Base-by-base conservation (phyloP, 2,888 invertebrate species). In the Silvanus unidentatus region DNA sequence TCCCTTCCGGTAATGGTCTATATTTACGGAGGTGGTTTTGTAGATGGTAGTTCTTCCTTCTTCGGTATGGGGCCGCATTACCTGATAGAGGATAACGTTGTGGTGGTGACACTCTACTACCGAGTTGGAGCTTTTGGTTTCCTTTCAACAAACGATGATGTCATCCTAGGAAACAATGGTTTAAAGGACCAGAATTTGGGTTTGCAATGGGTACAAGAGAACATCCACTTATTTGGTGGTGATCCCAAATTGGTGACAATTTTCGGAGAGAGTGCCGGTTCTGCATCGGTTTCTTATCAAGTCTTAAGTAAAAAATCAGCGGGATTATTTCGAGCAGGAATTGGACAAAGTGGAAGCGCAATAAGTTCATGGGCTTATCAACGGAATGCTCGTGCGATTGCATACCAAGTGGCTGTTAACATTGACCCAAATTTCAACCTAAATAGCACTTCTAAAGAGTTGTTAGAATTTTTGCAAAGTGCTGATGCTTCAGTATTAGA, bases 21-120 rank as follows among this genome's bases (percentile, higher is more conserved):
- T 45, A 63, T 72, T 38, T 70, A 72, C 48, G 70, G 71, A 2
- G 73, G 73, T 6, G 69, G 64, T 6, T 72, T 68, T 49, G 62
- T 65, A 48, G 53, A 53, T 16, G 71, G 72, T 1, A 45, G 55
- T n/a, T 63, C 63, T 2, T 39, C 35, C 27, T 47, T 50, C 16
- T 49, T 61, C 12, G 40, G 44, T 2, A 59, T 55, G 27, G 70
- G 69, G 9, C 70, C 72, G 1, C 54, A 65, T 42, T 60, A 60
- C 22, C 50, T 69, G 5, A 62, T 71, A 53, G 63, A 63, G 39
- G 52, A 61, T 41, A 65, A 65, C n/a, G 50, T 64, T 6, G 51
- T 63, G 9, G 38, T 62, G 5, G 59, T 64, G 1, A 53, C 58
- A 9, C 37, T 56, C 12, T 55, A 55, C 38, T 64, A 64, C 45